Evolutionary conservation across 37 sponge, comb jelly and placozoan genomes (phyloP).

Genomic region (Theonella swinhoei): DNA sequence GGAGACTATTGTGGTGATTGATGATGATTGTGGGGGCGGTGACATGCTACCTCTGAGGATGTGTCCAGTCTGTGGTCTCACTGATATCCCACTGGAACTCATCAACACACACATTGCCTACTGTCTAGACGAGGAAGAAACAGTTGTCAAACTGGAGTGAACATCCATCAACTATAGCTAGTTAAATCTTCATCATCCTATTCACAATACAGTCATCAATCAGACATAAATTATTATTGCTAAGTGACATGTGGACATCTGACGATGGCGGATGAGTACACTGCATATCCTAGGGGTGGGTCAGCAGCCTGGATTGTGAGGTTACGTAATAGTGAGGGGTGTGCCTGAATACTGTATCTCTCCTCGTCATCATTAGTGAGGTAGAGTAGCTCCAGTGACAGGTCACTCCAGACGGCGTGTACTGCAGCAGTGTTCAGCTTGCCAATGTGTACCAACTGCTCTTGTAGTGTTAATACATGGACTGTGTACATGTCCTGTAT

Average conservation of each 20-base stretch:
- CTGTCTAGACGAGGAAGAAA: conserved; percentile 60
- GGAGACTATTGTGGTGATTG: not conserved
- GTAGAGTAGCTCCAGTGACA: conserved; percentile 83
- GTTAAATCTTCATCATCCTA: too few species aligned
- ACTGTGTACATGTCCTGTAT: conserved; percentile 63
- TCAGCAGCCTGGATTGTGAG: conserved; percentile 80
- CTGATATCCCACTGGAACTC: conserved; percentile 42
- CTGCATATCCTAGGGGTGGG: conserved; percentile 81
- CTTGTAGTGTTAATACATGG: conserved; percentile 66
- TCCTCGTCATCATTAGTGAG: conserved; percentile 94
- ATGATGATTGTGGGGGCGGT: not conserved
- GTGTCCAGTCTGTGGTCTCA: conserved; percentile 68
- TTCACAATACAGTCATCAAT: too few species aligned
- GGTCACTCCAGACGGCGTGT: conserved; percentile 69
- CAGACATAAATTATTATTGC: too few species aligned
- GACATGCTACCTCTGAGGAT: conserved; percentile 16
- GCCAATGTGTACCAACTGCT: conserved; percentile 70
- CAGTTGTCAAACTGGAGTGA: not conserved
- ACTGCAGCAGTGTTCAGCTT: conserved; percentile 65
- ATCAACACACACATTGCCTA: conserved; percentile 46
- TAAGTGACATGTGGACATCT: conserved; percentile 2
- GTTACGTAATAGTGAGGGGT: conserved; percentile 78
- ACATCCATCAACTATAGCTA: not conserved
- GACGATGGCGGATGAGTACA: conserved; percentile 60
- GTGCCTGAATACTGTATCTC: conserved; percentile 92